Percentiles rank a stretch among this genome's conserved stretches.
Evolutionary conservation across 2,797 vertebrate species (phyloP).

Genomic region (Huso huso): DNA sequence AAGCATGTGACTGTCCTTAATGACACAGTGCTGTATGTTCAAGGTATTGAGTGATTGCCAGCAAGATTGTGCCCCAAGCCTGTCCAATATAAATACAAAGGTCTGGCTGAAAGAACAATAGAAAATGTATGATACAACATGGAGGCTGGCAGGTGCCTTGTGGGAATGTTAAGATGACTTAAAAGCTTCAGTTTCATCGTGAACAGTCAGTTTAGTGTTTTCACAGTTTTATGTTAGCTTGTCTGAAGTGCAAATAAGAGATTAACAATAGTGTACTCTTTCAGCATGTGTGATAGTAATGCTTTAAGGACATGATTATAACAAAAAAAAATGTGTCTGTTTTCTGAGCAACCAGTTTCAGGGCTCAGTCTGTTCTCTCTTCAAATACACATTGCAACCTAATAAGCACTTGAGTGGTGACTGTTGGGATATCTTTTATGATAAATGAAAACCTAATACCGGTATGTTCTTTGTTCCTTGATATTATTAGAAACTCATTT

Average conservation of each 20-base stretch:
- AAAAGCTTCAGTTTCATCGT: neutral
- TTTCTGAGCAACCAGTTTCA: no score
- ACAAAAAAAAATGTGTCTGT: no score
- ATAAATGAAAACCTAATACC: no score
- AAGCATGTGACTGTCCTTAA: slow-evolving; percentile 48
- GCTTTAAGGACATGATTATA: neutral
- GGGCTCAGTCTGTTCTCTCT: no score
- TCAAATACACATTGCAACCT: no score
- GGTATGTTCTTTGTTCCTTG: no score
- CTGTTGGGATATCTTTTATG: no score
- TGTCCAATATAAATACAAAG: slow-evolving; percentile 37
- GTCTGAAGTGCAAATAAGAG: neutral
- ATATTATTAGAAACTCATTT: no score
- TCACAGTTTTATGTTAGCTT: neutral
- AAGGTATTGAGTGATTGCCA: slow-evolving; percentile 30
- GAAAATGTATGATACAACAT: slow-evolving; percentile 27
- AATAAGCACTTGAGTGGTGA: no score
- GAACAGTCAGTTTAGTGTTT: neutral
- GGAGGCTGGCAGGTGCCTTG: slow-evolving; percentile 19
- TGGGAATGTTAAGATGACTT: slow-evolving; percentile 25
- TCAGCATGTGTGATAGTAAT: neutral
- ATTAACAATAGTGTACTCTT: neutral
- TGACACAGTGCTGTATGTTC: slow-evolving; percentile 25
- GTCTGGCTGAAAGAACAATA: slow-evolving; percentile 31
- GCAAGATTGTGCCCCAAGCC: slow-evolving; percentile 40